phyloP scores from a whole-genome alignment of 53 echinoderm and acorn worm genomes.

The Stichopus horrens region DNA sequence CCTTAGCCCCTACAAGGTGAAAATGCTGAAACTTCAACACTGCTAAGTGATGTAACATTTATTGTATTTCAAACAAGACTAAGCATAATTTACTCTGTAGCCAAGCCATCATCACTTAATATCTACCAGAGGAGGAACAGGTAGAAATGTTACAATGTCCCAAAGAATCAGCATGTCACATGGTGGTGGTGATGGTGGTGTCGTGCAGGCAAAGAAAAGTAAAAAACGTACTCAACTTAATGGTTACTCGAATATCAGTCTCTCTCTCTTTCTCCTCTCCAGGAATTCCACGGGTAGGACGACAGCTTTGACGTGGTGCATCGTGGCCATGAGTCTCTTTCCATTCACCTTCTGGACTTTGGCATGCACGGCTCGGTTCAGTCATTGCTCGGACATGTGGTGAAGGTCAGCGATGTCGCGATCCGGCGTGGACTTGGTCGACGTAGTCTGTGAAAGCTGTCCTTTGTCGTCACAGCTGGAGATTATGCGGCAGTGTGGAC shows the following conservation, averaged over 20 bases:
- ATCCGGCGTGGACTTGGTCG: background rate
- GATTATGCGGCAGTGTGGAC: background rate
- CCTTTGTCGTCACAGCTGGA: background rate
- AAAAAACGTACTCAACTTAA: too few species aligned
- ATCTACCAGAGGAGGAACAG: too few species aligned
- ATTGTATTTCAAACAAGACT: too few species aligned
- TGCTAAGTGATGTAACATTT: too few species aligned
- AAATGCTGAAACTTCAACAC: too few species aligned
- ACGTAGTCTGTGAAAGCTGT: background rate
- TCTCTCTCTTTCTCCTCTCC: background rate
- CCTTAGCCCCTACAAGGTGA: too few species aligned
- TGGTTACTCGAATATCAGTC: background rate
- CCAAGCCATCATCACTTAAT: too few species aligned
- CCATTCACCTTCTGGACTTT: slow-evolving; percentile 37
- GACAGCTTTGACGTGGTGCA: slow-evolving; percentile 16
- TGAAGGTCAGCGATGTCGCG: background rate
- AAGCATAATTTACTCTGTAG: too few species aligned
- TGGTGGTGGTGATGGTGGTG: too few species aligned
- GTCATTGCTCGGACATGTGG: slow-evolving; percentile 36
- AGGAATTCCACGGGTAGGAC: slow-evolving; percentile 18
- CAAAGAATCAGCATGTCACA: too few species aligned
- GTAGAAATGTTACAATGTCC: too few species aligned
- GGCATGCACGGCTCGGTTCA: background rate
- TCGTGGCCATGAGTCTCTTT: slow-evolving; percentile 13
- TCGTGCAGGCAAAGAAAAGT: too few species aligned